Evolutionary conservation across 2,113 vertebrate genomes (phyloP).

Genomic region (Oncorhynchus keta): DNA sequence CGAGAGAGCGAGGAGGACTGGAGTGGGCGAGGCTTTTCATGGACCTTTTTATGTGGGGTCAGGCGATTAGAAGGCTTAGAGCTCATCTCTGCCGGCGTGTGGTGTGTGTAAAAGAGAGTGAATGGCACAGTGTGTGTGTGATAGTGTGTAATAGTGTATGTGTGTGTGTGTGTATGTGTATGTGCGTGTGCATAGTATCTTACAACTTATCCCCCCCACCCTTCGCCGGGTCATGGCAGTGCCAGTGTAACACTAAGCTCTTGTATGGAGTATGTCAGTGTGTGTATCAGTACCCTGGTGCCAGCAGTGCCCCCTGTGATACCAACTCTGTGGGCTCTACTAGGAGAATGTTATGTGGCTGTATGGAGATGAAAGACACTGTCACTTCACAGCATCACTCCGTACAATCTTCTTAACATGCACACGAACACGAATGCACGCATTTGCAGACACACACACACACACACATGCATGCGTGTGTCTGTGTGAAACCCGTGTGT

Average conservation of each 20-base stretch:
- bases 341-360: slow-evolving; percentile 27
- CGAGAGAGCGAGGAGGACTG: background rate
- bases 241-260: no score
- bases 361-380: slow-evolving; percentile 36
- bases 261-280: no score
- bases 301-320: no score
- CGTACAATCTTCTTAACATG: slow-evolving; percentile 54
- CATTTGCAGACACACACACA: no score
- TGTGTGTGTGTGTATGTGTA: background rate
- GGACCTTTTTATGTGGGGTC: slow-evolving; percentile 42
- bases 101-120: background rate
- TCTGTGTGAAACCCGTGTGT: background rate
- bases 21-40: slow-evolving; percentile 44
- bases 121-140: background rate
- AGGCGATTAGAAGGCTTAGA: slow-evolving; percentile 25
- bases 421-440: no score
- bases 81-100: slow-evolving; percentile 5
- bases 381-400: slow-evolving; percentile 41
- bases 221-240: no score
- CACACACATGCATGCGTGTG: background rate
- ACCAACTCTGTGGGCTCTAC: slow-evolving; percentile 9
- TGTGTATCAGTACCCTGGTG: no score
- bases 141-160: background rate
- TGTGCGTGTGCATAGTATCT: background rate
- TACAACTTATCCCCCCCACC: no score